Evolutionary conservation across 1,140 invertebrate species (phyloP), one percentile per base, ranked within the genome.

Genomic region (Drosophila parabipectinata): DNA sequence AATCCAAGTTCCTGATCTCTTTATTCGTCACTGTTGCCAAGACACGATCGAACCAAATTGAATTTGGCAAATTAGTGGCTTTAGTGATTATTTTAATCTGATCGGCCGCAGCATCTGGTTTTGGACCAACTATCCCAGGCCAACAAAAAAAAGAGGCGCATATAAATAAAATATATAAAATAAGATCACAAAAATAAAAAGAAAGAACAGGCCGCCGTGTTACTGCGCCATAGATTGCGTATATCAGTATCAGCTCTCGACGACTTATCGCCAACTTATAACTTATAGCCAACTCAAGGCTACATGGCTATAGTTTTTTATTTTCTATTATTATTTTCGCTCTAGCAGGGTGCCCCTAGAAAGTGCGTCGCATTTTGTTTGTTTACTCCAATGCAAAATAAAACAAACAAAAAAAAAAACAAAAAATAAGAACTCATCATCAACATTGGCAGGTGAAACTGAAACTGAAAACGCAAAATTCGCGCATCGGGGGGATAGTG

Each of bases 321-420:
- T 66, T 50, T n/a, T 57, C 32, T 56, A 64, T 75, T 74, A 48
- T 53, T 74, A 50, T 56, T 58, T 50, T 57, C 9, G 26, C 64
- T 26, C 26, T 83, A 47, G 57, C 56, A 39, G 52, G 59, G 63
- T 71, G 61, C 41, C 12, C 41, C 12, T 12, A 45, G 68, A 79
- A 84, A 84, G 80, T 73, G 73, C 81, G 80, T 64, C 80, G 81
- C 66, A 83, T 66, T 72, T 72, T 67, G 60, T 76, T 64, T 76
- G 63, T 56, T 30, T 24, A 34, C 8, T 34, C 8, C 32, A 34
- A 28, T 34, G 32, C 47, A 63, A 62, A 47, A 50, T 12, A 28
- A 10, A 37, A 37, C 44, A 41, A 34, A 24, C 30, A 63, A 44
- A 26, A 39, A 30, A 44, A 44, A 14, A 69, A 26, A 39, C 39